phyloP scores from a whole-genome alignment of 2,113 vertebrate species.

The Eclectus roratus region DNA sequence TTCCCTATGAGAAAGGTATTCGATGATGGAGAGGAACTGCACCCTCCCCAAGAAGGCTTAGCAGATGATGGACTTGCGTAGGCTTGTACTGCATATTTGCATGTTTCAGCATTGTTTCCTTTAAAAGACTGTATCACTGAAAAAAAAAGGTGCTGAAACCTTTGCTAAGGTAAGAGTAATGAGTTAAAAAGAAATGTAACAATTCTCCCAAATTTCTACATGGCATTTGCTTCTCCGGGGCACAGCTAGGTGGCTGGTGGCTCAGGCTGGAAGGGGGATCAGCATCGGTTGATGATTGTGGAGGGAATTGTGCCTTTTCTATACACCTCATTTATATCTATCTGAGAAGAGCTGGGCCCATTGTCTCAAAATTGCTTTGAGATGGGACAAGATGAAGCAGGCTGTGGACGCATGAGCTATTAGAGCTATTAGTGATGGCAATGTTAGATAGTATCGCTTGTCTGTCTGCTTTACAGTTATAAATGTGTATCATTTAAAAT shows the following conservation, averaged over 20 bases:
- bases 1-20: background rate
- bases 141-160: background rate
- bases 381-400: slow-evolving; percentile 11
- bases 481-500: slow-evolving; percentile 65
- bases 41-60: background rate
- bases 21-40: background rate
- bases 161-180: background rate
- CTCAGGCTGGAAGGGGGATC: background rate
- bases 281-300: background rate
- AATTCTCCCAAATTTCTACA: background rate
- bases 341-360: background rate
- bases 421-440: slow-evolving; percentile 45
- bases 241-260: background rate
- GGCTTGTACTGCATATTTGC: background rate
- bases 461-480: slow-evolving; percentile 58
- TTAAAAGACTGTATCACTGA: background rate
- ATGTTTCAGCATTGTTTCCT: background rate
- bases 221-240: background rate
- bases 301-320: background rate
- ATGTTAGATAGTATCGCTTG: slow-evolving; percentile 51
- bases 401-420: slow-evolving; percentile 44
- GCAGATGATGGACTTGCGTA: background rate
- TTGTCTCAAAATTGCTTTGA: slow-evolving; percentile 51
- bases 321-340: slow-evolving; percentile 12
- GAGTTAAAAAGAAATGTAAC: background rate